Evolutionary conservation across 2,888 invertebrate species (phyloP).

Genomic region (Caenorhabditis becei): DNA sequence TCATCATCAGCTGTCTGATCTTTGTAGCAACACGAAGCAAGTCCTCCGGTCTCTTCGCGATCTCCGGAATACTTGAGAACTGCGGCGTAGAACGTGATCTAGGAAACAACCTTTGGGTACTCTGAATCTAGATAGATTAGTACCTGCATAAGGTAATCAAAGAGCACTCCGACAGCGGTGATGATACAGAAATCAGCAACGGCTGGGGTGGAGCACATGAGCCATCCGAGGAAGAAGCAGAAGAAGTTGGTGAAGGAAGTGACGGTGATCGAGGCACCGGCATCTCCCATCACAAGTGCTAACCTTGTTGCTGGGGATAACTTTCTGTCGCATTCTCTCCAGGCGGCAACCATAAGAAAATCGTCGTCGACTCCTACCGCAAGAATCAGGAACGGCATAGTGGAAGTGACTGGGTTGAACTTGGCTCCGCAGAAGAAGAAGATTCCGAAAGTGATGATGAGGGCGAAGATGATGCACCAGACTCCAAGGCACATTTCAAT

Average conservation of each 20-base stretch:
- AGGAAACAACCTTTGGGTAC: too few relatives aligned
- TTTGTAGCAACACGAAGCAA: constrained; percentile 75
- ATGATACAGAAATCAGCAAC: constrained; percentile 81
- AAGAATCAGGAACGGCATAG: constrained; percentile 81
- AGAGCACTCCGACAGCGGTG: constrained; percentile 78
- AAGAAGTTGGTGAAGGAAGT: constrained; percentile 81
- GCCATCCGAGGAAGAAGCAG: constrained; percentile 81
- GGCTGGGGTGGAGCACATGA: constrained; percentile 80
- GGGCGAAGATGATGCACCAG: constrained; percentile 77
- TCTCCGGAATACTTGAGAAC: constrained; percentile 79
- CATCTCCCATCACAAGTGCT: constrained; percentile 80
- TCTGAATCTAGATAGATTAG: too few relatives aligned
- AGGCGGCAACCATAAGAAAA: constrained; percentile 80
- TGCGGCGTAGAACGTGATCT: constrained; percentile 81
- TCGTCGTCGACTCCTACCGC: constrained; percentile 81
- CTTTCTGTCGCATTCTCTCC: constrained; percentile 78
- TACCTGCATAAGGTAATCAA: constrained; percentile 80
- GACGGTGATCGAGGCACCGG: constrained; percentile 80
- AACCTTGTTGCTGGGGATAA: constrained; percentile 62
- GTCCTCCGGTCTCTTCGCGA: constrained; percentile 76
- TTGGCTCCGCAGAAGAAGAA: constrained; percentile 78
- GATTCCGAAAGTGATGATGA: constrained; percentile 79
- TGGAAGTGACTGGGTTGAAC: constrained; percentile 81
- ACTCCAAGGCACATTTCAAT: constrained; percentile 81
- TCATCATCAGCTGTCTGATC: constrained; percentile 49